phyloP scores from a whole-genome alignment of 2,113 vertebrate species.

The Mesoclemmys tuberculata region DNA sequence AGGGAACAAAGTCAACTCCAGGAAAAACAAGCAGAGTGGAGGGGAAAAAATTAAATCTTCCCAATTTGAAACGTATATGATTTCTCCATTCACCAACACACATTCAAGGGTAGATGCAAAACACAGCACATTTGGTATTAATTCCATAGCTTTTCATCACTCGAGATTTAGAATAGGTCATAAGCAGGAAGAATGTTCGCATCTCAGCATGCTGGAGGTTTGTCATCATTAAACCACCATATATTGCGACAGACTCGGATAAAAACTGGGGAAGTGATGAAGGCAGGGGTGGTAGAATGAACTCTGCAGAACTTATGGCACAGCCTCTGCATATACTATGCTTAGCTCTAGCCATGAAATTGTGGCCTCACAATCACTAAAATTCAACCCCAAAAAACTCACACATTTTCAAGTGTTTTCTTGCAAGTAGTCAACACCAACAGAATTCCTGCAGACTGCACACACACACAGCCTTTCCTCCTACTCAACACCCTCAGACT shows the following conservation, averaged over 20 bases:
- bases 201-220: background rate
- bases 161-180: background rate
- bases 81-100: background rate
- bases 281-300: background rate
- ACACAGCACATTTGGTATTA: fast-evolving
- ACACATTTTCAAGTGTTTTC: background rate
- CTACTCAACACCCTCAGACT: slow-evolving; percentile 50
- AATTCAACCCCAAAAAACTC: background rate
- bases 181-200: background rate
- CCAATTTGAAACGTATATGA: background rate
- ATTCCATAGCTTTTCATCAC: background rate
- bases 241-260: background rate
- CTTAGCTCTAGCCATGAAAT: background rate
- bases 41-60: background rate
- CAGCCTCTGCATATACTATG: background rate
- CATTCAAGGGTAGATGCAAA: background rate
- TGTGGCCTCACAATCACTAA: background rate
- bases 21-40: background rate
- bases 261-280: background rate
- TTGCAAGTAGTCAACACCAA: slow-evolving; percentile 31
- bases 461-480: slow-evolving; percentile 7
- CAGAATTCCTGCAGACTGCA: slow-evolving; percentile 48
- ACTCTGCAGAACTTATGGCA: background rate
- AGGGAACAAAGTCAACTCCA: background rate
- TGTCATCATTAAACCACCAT: background rate